Base-by-base conservation (phyloP, 2,888 invertebrate species). In the Carpatolechia fugitivella region DNA sequence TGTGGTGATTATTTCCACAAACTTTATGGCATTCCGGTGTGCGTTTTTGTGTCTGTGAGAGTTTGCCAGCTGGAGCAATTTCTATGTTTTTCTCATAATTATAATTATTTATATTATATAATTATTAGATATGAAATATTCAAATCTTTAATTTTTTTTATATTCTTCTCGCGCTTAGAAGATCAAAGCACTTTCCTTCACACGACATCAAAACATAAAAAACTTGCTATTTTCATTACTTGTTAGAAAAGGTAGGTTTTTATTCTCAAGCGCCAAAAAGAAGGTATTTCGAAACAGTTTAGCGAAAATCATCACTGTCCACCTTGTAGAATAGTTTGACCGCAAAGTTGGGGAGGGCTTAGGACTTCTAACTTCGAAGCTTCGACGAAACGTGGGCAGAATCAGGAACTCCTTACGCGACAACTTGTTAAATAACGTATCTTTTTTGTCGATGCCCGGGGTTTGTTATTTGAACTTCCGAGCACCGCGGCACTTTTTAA, bases 311-410 rank as follows among this genome's bases (percentile, higher is more conserved):
- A n/a, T n/a, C 18, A n/a, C 3, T 35, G 49, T 49, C 38, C 35
- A 48, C 54, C 41, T 41, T 54, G 31, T 36, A 6, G 3, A 41
- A 41, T n/a, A 54, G 41, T 54, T 49, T 36, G 53, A 30, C 40
- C 54, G n/a, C n/a, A 16, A 54, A 55, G 36, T 46, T 55, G 50
- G 18, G 14, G 13, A 46, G 24, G 50, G 46, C 55, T 54, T 54
- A 51, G 24, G 35, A 55, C 40, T 33, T 14, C 35, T n/a, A 36
- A 49, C n/a, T 49, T 35, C n/a, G 18, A 49, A 49, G 49, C 49
- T 35, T 49, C 44, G 11, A 20, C 29, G 13, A 44, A 44, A 44
- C 44, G 44, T 44, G 44, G 29, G 29, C 7, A 1, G 44, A 20
- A 44, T 44, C 20, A 3, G 13, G n/a, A 44, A 29, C n/a, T 6